Evolutionary conservation across 2,113 vertebrate species (phyloP), one percentile per base, ranked within the genome.

Genomic region (Protomyctophum bolini): DNA sequence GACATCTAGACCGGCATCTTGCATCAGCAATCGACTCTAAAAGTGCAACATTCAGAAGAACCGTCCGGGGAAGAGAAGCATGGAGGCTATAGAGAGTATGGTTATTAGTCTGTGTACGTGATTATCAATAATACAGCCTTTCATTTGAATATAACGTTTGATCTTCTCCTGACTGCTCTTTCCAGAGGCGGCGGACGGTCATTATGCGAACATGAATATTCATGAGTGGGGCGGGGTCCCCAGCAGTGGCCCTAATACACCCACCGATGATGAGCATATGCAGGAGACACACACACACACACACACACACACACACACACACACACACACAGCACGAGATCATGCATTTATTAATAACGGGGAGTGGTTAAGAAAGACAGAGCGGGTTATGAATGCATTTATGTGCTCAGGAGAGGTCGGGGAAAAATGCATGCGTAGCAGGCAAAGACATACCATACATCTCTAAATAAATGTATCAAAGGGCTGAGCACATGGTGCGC

Each of bases 321-420:
- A 56, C 68, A 9, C 62, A 47, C 58, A 10, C 83, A 15, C 87
- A 81, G 88, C 80, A 28, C 87, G 89, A 73, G 84, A 64, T 90
- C 85, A 87, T 92, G 83, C 86, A 91, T 91, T 83, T 90, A 92
- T 91, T 90, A 88, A 92, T 88, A 73, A 66, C 86, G 83, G 90
- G 70, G 91, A 89, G 89, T 80, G 89, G 89, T 72, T 82, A 84
- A 50, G 71, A 62, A 83, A 72, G 66, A 72, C 9, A 76, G 75
- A 66, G 78, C 29, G 52, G 77, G 79, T 84, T 84, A 84, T 90
- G 87, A 88, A 88, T 91, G 85, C 81, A 91, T 92, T 86, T 69
- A 90, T 88, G 77, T 6, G 76, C 79, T 82, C 83, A 68, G 81
- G 82, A 84, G 84, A 79, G 77, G 66, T 50, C 61, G 76, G 45